A percentile compares a stretch with the other conserved stretches of the same genome.
phyloP scores from a whole-genome alignment of 1,140 invertebrate genomes.

The Bombus ignitus region DNA sequence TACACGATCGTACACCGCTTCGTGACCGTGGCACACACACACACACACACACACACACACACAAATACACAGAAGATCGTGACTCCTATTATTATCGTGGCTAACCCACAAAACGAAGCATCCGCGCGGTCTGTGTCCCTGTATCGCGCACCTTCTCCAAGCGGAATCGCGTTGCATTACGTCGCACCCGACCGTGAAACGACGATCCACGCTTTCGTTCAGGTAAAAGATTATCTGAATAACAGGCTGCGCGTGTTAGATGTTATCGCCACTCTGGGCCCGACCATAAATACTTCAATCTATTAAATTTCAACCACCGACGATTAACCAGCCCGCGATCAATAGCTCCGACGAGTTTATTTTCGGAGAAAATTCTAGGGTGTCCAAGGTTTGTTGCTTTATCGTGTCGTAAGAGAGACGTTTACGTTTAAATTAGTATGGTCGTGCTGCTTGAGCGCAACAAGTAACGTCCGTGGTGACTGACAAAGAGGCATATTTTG shows the following conservation, averaged over 20 bases:
- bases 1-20: constrained; percentile 38
- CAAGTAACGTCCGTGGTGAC: neutral
- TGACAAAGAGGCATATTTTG: neutral
- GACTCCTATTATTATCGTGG: constrained; percentile 60
- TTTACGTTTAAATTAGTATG: constrained; percentile 3
- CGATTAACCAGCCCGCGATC: neutral
- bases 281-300: constrained; percentile 12
- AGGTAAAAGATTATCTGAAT: constrained; percentile 18
- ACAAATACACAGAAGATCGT: constrained; percentile 31
- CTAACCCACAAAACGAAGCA: constrained; percentile 46
- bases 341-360: neutral
- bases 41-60: too few relatives aligned
- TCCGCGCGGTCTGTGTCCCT: constrained; percentile 22
- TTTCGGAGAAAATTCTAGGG: constrained; percentile 6
- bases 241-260: constrained; percentile 30
- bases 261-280: neutral
- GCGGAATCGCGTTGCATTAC: constrained; percentile 29
- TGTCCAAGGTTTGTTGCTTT: constrained; percentile 23
- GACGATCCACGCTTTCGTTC: neutral
- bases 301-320: constrained; percentile 10
- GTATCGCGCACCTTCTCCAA: neutral
- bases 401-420: constrained; percentile 13
- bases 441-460: too few relatives aligned
- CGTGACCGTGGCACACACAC: constrained; percentile 34
- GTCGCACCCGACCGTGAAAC: constrained; percentile 52